Evolutionary conservation across 1,140 invertebrate species (phyloP), one percentile per base, ranked within the genome.

Genomic region (Drosophila tropicalis): DNA sequence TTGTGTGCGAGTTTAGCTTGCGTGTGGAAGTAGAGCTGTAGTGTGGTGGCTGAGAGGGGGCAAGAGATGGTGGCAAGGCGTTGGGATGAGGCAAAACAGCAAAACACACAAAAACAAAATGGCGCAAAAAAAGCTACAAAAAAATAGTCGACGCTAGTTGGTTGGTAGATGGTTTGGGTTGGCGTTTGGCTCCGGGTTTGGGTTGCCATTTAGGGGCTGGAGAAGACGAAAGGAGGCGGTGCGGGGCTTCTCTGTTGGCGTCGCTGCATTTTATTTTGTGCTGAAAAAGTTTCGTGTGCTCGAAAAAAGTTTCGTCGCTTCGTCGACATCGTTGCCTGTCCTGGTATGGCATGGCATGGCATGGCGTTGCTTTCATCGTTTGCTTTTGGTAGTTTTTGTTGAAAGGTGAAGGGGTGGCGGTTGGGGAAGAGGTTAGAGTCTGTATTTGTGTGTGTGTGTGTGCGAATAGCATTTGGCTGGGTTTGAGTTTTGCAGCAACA

Each of bases 281-380:
- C 84, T 91, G 84, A 91, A 91, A 91, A 91, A 91, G 90, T 91
- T 91, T 91, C 90, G 90, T 91, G 90, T 91, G 90, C 83, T 91
- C 90, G 76, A 91, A 91, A 91, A 91, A 91, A 89, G 84, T 89
- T 89, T 89, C 84, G 84, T 87, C 84, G 84, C 84, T 87, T 89
- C 85, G 80, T 89, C 80, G 84, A 89, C 84, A 74, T 89, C 84
- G 83, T 86, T 78, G 82, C 67, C 67, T 70, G 69, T 47, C 40
- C 19, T 58, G 12, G 17, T 34, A 39, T 17, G 22, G 5, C 29
- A 39, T 39, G 34, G 32, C 7, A 34, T 36, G 36, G 17, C 51
- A 39, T 17, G 22, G 5, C 39, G 41, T 62, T 40, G 12, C 54
- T 70, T 41, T 56, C 72, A 66, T 75, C 67, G 72, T 75, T 62